Base-by-base conservation (phyloP, 2,113 vertebrate genomes). In the Silurus asotus region DNA sequence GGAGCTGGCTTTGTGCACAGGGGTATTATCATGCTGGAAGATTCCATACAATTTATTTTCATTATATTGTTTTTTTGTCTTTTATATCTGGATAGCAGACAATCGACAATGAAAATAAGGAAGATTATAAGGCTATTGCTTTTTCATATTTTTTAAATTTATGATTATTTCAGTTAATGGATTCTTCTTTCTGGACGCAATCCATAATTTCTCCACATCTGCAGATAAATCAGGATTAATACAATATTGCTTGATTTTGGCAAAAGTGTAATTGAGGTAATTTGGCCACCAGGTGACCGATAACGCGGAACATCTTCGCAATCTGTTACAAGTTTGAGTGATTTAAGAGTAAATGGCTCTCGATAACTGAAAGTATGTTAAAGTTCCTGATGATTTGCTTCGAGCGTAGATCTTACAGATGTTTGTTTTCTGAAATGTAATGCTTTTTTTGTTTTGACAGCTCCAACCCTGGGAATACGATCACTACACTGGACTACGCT, bases 251-350 rank as follows among this genome's bases (percentile, higher is more conserved):
- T 89, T 85, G 89, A 89, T 82, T 89, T 59, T 90, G 92, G 90
- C 90, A 90, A 87, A 87, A 92, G 88, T 93, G 91, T 93, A 93
- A 93, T 93, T 92, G 91, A 87, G 89, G 90, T 94, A 90, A 94
- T 95, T 94, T 93, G 91, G 90, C 82, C 89, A 82, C 89, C 85
- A 92, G 94, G 94, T 95, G 94, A 94, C 93, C 89, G 92, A 94
- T 95, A 93, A 90, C 84, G 83, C 88, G 10, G 74, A 61, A 84
- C n/a, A 10, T 49, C 48, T 55, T 28, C 0, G 2, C 11, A 49
- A 72, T 20, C 28, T 48, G 67, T 84, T 51, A 14, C 13, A 83
- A 37, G 51, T 59, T 45, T 48, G 0, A 59, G 45, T 6, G 56
- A 59, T 45, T 6, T 10, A 48, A 28, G 45, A 6, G 4, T 65